Percentiles rank a stretch among this genome's conserved stretches.
Evolutionary conservation across 2,113 vertebrate species (phyloP).

Genomic region (Miniopterus natalensis): DNA sequence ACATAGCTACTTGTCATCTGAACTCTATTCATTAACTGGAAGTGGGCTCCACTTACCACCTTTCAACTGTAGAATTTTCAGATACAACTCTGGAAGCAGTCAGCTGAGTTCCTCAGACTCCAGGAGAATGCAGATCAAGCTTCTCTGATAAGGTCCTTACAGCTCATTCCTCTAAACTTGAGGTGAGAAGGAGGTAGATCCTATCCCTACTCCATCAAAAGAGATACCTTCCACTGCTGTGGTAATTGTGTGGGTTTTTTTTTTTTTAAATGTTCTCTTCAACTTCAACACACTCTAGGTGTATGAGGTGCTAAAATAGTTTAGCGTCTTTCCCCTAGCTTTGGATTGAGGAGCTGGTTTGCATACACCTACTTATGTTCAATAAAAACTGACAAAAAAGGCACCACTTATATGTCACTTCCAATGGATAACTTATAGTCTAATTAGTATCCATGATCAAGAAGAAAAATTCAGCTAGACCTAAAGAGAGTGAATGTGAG

Average conservation of each 20-base stretch:
- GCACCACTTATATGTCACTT: neutral
- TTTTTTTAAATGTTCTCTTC: neutral
- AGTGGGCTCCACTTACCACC: neutral
- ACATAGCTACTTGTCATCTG: neutral
- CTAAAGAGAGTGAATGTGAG: neutral
- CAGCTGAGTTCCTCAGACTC: neutral
- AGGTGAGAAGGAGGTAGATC: neutral
- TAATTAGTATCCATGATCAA: neutral
- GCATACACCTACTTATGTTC: neutral
- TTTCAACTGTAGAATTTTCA: neutral
- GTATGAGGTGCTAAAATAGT: neutral
- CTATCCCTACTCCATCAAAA: too few relatives aligned
- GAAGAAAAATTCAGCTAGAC: neutral
- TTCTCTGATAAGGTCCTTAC: neutral
- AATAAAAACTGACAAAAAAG: neutral
- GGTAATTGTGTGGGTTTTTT: neutral
- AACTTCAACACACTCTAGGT: neutral
- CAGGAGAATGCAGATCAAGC: neutral
- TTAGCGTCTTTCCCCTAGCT: neutral
- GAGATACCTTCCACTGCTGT: neutral
- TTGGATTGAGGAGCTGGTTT: neutral
- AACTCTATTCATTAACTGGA: neutral
- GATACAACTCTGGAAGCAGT: neutral
- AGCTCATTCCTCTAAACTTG: neutral
- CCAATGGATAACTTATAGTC: neutral